A percentile compares a stretch with the other conserved stretches of the same genome.
phyloP scores from a whole-genome alignment of 2,113 vertebrate species.

The Elaphurus davidianus region DNA sequence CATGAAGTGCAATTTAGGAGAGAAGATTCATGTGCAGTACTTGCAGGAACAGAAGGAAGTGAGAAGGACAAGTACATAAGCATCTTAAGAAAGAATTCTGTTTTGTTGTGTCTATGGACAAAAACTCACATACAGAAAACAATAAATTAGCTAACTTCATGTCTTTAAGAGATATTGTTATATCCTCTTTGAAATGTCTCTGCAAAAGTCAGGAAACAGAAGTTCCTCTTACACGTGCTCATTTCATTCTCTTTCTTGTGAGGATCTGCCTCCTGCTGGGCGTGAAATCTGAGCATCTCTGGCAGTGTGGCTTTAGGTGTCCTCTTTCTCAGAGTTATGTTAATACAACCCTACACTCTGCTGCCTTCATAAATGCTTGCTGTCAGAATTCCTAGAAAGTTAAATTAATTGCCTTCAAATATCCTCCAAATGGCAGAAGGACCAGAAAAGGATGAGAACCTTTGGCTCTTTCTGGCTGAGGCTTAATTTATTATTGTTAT shows the following conservation, averaged over 20 bases:
- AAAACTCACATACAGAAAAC: background rate
- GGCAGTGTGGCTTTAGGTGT: background rate
- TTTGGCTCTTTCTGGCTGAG: background rate
- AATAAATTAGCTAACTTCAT: slow-evolving; percentile 29
- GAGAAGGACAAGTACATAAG: background rate
- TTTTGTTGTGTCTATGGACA: background rate
- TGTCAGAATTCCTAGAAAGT: background rate
- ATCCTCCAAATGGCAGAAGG: background rate
- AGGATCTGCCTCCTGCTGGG: background rate
- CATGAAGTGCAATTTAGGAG: background rate
- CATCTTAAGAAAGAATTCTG: background rate
- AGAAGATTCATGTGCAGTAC: background rate
- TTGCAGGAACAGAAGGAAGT: background rate
- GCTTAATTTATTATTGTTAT: background rate
- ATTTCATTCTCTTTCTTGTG: background rate
- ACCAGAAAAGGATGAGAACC: background rate
- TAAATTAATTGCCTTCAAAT: background rate
- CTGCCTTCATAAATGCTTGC: background rate
- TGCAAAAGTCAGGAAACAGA: slow-evolving; percentile 32
- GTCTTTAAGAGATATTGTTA: background rate
- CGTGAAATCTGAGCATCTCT: background rate
- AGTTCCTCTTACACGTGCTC: background rate
- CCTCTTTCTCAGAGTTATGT: background rate
- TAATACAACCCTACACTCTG: background rate
- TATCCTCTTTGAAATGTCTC: slow-evolving; percentile 22